phyloP scores from a whole-genome alignment of 2,888 invertebrate genomes.

The Rhagium mordax region DNA sequence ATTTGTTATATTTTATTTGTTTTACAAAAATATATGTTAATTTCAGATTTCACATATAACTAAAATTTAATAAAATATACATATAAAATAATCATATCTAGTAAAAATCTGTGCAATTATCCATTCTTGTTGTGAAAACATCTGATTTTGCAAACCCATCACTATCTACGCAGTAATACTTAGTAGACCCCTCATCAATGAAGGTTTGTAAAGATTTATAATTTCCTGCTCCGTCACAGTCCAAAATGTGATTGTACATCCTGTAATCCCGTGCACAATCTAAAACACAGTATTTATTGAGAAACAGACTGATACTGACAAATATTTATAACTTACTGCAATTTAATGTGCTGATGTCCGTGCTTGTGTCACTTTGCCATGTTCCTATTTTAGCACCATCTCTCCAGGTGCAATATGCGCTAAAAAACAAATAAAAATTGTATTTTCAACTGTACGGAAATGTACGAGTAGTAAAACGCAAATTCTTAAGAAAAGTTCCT shows the following conservation, averaged over 20 bases:
- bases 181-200: background rate
- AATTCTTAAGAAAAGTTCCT: no score
- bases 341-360: constrained; percentile 32
- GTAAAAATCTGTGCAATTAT: constrained; percentile 21
- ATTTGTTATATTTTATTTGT: background rate
- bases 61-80: background rate
- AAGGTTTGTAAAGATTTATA: constrained; percentile 20
- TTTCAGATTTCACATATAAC: no score
- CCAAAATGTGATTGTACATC: constrained; percentile 20
- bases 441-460: background rate
- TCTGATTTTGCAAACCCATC: constrained; percentile 29
- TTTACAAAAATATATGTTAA: background rate
- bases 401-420: constrained; percentile 76
- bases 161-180: constrained; percentile 25
- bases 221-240: constrained; percentile 26
- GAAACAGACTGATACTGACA: background rate
- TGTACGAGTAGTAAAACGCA: no score
- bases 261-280: constrained; percentile 34
- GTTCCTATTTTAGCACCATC: constrained; percentile 74
- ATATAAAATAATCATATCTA: background rate
- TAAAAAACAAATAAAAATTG: constrained; percentile 60
- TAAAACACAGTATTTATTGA: constrained; percentile 3
- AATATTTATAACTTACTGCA: constrained; percentile 27
- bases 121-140: constrained; percentile 7
- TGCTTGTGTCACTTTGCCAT: constrained; percentile 31